Evolutionary conservation across 2,113 vertebrate genomes (phyloP).

Genomic region (Pardalotus punctatus): DNA sequence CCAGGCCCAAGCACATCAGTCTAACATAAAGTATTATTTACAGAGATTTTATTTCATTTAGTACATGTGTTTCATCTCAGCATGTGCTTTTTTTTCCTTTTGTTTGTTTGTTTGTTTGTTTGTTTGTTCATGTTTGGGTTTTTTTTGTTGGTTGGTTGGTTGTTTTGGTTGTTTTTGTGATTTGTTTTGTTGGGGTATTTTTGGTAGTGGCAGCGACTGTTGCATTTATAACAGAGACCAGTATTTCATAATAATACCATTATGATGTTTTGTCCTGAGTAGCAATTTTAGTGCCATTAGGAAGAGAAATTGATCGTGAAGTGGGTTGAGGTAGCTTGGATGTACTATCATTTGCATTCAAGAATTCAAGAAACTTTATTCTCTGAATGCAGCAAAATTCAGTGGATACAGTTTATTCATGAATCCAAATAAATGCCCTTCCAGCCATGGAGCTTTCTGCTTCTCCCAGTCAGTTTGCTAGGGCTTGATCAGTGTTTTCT

Average conservation of each 20-base stretch:
- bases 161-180: background rate
- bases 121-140: background rate
- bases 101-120: background rate
- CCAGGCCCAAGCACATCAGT: background rate
- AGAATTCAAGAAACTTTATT: background rate
- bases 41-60: slow-evolving; percentile 6
- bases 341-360: background rate
- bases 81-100: background rate
- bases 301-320: background rate
- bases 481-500: background rate
- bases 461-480: background rate
- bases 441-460: background rate
- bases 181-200: background rate
- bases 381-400: background rate
- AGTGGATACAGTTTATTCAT: background rate
- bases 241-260: background rate
- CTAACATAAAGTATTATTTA: slow-evolving; percentile 37
- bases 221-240: background rate
- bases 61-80: background rate
- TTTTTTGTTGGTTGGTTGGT: background rate
- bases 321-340: background rate
- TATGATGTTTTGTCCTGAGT: background rate
- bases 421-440: background rate
- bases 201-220: fast-evolving
- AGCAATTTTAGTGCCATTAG: background rate